Evolutionary conservation across 2,113 vertebrate species (phyloP).

Genomic region (Aviceda subcristata): DNA sequence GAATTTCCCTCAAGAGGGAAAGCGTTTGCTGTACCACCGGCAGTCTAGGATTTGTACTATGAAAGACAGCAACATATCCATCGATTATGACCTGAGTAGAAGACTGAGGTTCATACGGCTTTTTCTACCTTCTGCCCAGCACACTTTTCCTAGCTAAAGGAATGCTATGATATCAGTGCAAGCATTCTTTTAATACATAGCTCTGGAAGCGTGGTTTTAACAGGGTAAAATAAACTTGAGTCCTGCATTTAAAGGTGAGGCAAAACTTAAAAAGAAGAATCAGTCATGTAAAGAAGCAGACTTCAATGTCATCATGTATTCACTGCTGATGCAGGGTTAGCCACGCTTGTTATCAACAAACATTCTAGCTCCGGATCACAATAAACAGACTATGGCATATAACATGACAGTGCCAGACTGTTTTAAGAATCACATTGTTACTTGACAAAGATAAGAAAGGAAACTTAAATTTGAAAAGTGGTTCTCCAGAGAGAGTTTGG

Average conservation of each 20-base stretch:
- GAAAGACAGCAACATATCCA: neutral
- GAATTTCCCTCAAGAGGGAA: neutral
- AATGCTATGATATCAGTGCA: neutral
- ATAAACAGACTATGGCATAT: neutral
- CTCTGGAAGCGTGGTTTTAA: neutral
- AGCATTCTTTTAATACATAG: neutral
- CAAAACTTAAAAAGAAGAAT: neutral
- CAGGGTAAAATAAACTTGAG: neutral
- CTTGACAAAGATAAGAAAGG: neutral
- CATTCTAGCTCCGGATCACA: neutral
- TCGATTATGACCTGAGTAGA: neutral
- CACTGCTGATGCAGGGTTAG: neutral
- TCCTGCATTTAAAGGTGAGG: neutral
- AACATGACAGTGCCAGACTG: neutral
- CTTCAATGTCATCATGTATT: neutral
- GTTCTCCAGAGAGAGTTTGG: neutral
- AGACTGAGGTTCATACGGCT: neutral
- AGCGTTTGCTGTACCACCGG: neutral
- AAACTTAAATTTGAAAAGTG: neutral
- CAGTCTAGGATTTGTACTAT: neutral
- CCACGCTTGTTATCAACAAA: neutral
- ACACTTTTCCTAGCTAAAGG: neutral
- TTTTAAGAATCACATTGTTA: neutral
- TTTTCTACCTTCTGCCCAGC: neutral
- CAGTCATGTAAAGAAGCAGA: neutral